Evolutionary conservation across 2,888 invertebrate species (phyloP).

Genomic region (Microplitis manilae): DNA sequence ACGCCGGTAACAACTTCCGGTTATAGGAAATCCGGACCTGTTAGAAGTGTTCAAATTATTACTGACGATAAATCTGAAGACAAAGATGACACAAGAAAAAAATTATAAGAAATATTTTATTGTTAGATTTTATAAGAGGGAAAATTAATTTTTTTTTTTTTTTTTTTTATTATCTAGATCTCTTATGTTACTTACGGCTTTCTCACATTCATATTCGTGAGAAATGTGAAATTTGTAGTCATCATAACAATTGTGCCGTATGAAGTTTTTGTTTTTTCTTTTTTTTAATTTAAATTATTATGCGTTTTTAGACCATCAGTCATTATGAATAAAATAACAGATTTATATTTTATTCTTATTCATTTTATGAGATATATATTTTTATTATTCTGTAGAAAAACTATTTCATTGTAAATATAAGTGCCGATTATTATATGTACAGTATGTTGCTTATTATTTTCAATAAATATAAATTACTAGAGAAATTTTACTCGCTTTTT

Average conservation of each 20-base stretch:
- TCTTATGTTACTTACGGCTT: background rate
- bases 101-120: conserved; percentile 51
- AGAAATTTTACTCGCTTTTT: too few species aligned
- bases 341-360: background rate
- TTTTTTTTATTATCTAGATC: conserved; percentile 14
- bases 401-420: background rate
- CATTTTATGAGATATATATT: background rate
- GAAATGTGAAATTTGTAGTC: background rate
- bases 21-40: conserved; percentile 74
- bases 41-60: conserved; percentile 82
- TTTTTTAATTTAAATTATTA: background rate
- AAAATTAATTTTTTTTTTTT: background rate
- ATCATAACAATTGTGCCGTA: conserved; percentile 1
- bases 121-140: background rate
- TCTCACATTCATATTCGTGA: background rate
- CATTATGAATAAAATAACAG: background rate
- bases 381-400: background rate
- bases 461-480: background rate
- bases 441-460: background rate
- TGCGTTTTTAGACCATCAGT: background rate
- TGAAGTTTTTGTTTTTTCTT: background rate
- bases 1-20: conserved; percentile 66
- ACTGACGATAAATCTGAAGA: conserved; percentile 74
- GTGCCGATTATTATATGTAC: background rate
- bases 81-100: conserved; percentile 63